phyloP scores from a whole-genome alignment of 2,113 vertebrate species.

The Proterorhinus semilunaris region DNA sequence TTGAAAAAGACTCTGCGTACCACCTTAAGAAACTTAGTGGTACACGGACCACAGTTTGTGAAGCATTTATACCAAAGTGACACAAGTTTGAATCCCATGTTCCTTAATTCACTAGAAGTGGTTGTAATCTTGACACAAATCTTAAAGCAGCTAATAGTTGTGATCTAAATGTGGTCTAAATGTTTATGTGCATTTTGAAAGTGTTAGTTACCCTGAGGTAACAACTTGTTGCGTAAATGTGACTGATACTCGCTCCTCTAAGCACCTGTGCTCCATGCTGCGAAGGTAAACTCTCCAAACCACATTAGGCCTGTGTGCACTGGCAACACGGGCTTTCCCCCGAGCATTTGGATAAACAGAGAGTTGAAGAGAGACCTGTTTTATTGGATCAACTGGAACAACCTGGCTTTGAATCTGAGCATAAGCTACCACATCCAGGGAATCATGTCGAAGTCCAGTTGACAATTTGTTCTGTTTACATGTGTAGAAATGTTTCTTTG shows the following conservation, averaged over 20 bases:
- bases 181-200: neutral
- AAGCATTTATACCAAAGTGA: neutral
- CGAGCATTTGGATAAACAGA: slow-evolving; percentile 68
- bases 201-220: neutral
- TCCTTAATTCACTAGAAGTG: neutral
- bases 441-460: slow-evolving; percentile 68
- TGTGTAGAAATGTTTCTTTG: slow-evolving; percentile 66
- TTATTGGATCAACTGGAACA: slow-evolving; percentile 72
- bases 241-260: slow-evolving; percentile 50
- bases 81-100: neutral
- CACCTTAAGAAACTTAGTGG: too few relatives aligned
- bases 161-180: neutral
- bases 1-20: too few relatives aligned
- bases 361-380: slow-evolving; percentile 71
- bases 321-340: slow-evolving; percentile 69
- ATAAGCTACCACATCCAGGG: slow-evolving; percentile 71
- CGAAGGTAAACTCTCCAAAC: slow-evolving; percentile 63
- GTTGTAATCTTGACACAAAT: neutral
- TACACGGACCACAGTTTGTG: neutral
- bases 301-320: slow-evolving; percentile 69
- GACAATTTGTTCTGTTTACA: slow-evolving; percentile 74
- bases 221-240: neutral
- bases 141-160: neutral
- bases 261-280: slow-evolving; percentile 63
- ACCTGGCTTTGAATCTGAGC: slow-evolving; percentile 63